These are phyloP conservation scores for Julus scandinavius DNA, from an alignment of 2,888 invertebrate genomes.

Conservation along the genomic window DNA sequence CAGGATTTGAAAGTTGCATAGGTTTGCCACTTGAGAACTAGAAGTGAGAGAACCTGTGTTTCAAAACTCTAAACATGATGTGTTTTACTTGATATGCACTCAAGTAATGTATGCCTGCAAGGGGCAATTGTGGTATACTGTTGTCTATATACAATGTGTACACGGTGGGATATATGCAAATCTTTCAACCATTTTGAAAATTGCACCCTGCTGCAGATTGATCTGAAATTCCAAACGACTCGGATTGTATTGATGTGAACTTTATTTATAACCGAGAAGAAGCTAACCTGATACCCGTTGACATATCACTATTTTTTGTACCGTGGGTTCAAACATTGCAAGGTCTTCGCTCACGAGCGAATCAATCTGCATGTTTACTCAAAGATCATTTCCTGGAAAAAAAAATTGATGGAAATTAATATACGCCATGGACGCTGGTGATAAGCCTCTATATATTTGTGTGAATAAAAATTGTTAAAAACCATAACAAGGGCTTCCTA, in stretches of 20 bases:
- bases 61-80: no score
- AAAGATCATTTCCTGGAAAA: neutral
- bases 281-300: constrained; percentile 34
- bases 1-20: no score
- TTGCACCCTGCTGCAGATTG: neutral
- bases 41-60: no score
- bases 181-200: neutral
- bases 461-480: neutral
- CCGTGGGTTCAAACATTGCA: constrained; percentile 8
- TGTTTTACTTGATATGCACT: no score
- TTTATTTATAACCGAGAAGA: constrained; percentile 8
- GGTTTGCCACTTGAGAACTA: no score
- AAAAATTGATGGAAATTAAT: neutral
- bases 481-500: neutral
- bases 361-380: constrained; percentile 27
- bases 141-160: no score
- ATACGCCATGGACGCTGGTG: neutral
- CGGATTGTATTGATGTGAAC: neutral
- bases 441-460: neutral
- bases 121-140: no score
- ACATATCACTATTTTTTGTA: neutral
- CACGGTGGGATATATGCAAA: no score
- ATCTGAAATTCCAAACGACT: constrained; percentile 5
- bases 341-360: neutral
- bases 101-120: no score